These are phyloP conservation scores for Hormaphis cornu DNA, from an alignment of 1,140 invertebrate species.

Conservation along the genomic window DNA sequence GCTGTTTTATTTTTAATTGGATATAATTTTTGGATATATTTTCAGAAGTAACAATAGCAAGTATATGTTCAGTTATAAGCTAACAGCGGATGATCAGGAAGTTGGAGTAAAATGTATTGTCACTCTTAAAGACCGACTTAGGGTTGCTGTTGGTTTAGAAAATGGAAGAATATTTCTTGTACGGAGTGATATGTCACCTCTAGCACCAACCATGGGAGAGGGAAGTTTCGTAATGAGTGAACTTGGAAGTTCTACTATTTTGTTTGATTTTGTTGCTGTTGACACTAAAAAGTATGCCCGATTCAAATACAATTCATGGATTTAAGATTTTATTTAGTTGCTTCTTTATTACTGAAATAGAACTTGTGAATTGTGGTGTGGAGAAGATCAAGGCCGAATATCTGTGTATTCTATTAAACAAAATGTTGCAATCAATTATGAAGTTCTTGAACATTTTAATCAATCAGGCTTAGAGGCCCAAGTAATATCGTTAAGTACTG, in stretches of 20 bases:
- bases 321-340: not conserved
- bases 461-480: slow-evolving; percentile 50
- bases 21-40: no score
- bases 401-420: slow-evolving; percentile 56
- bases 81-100: slow-evolving; percentile 46
- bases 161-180: slow-evolving; percentile 69
- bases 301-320: not conserved
- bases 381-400: slow-evolving; percentile 62
- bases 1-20: not conserved
- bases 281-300: slow-evolving; percentile 40
- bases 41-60: slow-evolving; percentile 27
- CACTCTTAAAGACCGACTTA: slow-evolving; percentile 37
- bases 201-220: slow-evolving; percentile 53
- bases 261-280: slow-evolving; percentile 51
- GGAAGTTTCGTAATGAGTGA: slow-evolving; percentile 68
- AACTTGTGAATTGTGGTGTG: slow-evolving; percentile 61
- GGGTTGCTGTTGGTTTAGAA: slow-evolving; percentile 61
- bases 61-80: slow-evolving; percentile 48
- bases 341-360: slow-evolving; percentile 38
- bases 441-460: slow-evolving; percentile 52
- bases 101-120: slow-evolving; percentile 48
- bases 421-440: slow-evolving; percentile 51
- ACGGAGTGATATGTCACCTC: slow-evolving; percentile 51
- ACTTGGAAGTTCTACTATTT: slow-evolving; percentile 54
- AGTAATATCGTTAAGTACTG: slow-evolving; percentile 53